Evolutionary conservation across 92 coral and sea anemone genomes (phyloP).

Genomic region (Palythoa heliodiscus): DNA sequence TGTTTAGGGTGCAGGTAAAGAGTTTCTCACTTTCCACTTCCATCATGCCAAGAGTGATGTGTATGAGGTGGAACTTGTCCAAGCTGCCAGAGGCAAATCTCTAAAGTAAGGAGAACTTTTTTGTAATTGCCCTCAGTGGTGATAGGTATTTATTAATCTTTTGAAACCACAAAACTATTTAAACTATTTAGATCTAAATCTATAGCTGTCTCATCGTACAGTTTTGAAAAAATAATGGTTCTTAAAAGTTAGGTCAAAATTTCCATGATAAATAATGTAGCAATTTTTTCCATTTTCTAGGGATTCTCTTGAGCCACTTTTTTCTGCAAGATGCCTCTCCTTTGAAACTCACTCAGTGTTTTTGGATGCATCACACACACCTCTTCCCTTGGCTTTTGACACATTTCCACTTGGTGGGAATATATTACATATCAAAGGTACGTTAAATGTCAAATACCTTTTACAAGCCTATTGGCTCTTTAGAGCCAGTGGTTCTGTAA

Average conservation of each 20-base stretch:
- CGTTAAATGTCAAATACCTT: neutral
- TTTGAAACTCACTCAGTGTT: conserved; percentile 93
- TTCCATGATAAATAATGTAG: no score
- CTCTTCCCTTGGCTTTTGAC: conserved; percentile 95
- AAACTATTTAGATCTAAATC: no score
- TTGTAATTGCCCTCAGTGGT: neutral
- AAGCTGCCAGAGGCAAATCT: conserved; percentile 89
- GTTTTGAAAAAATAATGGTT: no score
- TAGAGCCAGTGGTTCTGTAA: no score
- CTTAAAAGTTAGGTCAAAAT: no score
- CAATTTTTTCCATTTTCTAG: conserved; percentile 51
- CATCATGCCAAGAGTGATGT: conserved; percentile 67
- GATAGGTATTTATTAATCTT: neutral
- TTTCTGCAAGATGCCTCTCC: conserved; percentile 66
- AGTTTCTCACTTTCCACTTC: conserved; percentile 74
- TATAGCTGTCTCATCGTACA: no score
- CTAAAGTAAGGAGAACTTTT: conserved; percentile 66
- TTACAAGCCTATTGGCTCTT: no score
- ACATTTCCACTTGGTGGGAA: conserved; percentile 98
- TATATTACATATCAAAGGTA: conserved; percentile 90
- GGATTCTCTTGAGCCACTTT: conserved; percentile 93
- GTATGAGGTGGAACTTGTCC: conserved; percentile 65
- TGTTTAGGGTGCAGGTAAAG: conserved; percentile 85
- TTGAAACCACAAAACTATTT: no score
- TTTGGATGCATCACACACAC: conserved; percentile 94